Base-by-base conservation (phyloP, 2,888 invertebrate genomes). In the Quadroppia sp. region DNA sequence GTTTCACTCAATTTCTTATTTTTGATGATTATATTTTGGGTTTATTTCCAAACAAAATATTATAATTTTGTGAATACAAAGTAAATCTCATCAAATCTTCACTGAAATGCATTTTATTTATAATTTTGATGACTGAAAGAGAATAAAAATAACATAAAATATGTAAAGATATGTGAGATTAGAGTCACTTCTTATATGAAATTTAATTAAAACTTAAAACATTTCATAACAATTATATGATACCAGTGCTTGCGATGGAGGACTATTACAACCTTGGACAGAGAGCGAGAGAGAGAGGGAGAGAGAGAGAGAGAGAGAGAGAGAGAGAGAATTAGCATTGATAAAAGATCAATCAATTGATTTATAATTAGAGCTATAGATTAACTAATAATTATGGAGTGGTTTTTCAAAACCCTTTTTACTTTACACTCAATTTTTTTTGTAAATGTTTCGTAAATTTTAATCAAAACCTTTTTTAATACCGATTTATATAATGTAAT, bases 331-430 rank as follows among this genome's bases (percentile, higher is more conserved):
- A 61, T 32, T 61, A 61, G 30, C 59, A 61, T 32, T 32, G n/a
- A 61, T 61, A 67, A 40, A 23, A 23, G 40, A 67, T 67, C 67
- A 67, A 67, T 67, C 67, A 67, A 67, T 67, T 23, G 32, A 23
- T 67, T 67, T 67, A 67, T 67, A 67, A 67, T 67, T 36, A 67
- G 40, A 67, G 67, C 23, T 67, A 36, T 23, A 36, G 30, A 67
- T 67, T 67, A 67, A 67, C 67, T 67, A 32, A 67, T 67, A 67
- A 67, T 67, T 67, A 67, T 40, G 23, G 40, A 42, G 64, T 64
- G 64, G 64, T 64, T 64, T 61, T 20, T 36, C n/a, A 64, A 28
- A 64, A 20, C 2, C n/a, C 2, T 50, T 50, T 50, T n/a, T n/a
- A n/a, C n/a, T n/a, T n/a, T n/a, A n/a, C n/a, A n/a, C n/a, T n/a